phyloP scores from a whole-genome alignment of 1,140 invertebrate genomes.

The Hirudo medicinalis region DNA sequence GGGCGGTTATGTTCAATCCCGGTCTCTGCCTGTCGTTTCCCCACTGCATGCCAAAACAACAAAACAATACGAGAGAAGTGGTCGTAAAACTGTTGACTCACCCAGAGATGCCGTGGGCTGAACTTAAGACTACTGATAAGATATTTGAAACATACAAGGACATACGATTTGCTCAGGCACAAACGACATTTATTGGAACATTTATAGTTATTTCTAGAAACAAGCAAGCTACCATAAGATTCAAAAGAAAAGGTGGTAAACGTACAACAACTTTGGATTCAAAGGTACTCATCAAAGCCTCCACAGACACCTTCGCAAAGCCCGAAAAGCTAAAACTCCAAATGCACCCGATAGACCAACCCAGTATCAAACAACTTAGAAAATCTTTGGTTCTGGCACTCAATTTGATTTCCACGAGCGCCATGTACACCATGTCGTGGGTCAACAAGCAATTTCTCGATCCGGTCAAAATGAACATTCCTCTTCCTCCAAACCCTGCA shows the following conservation, averaged over 20 bases:
- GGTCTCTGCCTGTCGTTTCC: not conserved
- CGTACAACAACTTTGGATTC: constrained; percentile 34
- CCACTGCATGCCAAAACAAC: constrained; percentile 5
- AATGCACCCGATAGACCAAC: constrained; percentile 35
- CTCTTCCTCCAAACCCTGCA: constrained; percentile 30
- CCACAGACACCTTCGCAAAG: constrained; percentile 29
- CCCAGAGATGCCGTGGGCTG: not conserved
- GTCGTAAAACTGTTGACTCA: not conserved
- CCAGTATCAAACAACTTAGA: constrained; percentile 29
- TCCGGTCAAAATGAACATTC: constrained; percentile 29
- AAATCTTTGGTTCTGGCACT: constrained; percentile 24
- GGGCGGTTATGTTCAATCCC: not conserved
- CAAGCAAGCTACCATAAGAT: constrained; percentile 33
- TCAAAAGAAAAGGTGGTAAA: constrained; percentile 28
- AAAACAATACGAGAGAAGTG: not conserved
- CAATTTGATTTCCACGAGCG: constrained; percentile 31
- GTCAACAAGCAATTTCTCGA: constrained; percentile 26
- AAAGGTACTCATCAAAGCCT: constrained; percentile 30
- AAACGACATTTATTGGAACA: constrained; percentile 27
- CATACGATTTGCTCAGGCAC: constrained; percentile 34
- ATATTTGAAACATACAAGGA: constrained; percentile 28
- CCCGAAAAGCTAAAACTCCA: constrained; percentile 33
- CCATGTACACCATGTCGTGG: constrained; percentile 33
- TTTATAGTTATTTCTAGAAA: constrained; percentile 34
- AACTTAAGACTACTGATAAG: not conserved